Base-by-base conservation (phyloP, 2,113 vertebrate genomes). In the Chaenocephalus aceratus region DNA sequence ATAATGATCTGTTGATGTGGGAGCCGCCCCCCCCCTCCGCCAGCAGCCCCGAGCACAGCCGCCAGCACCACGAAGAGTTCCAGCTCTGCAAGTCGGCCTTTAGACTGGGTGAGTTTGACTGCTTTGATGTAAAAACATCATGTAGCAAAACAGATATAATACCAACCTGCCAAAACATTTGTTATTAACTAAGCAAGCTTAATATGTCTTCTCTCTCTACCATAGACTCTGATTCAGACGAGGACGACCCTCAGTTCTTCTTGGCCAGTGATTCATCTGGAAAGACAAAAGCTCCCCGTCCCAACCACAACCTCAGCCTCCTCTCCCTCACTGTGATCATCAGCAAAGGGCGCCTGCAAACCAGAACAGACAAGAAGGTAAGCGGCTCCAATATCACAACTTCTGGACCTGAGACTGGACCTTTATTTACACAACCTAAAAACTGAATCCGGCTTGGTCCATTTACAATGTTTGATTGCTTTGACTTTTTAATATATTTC, bases 1-100 rank as follows among this genome's bases (percentile, higher is more conserved):
- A 97, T 89, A 98, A 97, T 13, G 97, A 97, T 91, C 94, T 98
- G 57, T 87, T 98, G 93, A 96, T 98, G 96, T 98, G 96, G 96
- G 96, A 97, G 89, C 95, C 87, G 80, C 74, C 45, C 80, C 80
- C 80, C n/a, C 86, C 79, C 65, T 82, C 77, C 46, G 48, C 83
- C 46, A 70, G 79, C 75, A 93, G 78, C 64, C 75, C 89, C 26
- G 0, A 86, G 62, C 74, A 88, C 72, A 67, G 65, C 36, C 83
- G 58, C 66, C 79, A 79, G 68, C 85, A 77, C 5, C 92, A 89
- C 11, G 94, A 94, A 0, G 94, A 93, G 78, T 98, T 98, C 85
- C 95, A 96, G 86, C 95, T 97, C 88, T 98, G 97, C 96, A 98
- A 98, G 86, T 98, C 97, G 0, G 97, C 97, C 72, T 96, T 97